These are phyloP conservation scores for Pseudorasbora parva DNA, from an alignment of 2,113 vertebrate species.

Conservation along the genomic window DNA sequence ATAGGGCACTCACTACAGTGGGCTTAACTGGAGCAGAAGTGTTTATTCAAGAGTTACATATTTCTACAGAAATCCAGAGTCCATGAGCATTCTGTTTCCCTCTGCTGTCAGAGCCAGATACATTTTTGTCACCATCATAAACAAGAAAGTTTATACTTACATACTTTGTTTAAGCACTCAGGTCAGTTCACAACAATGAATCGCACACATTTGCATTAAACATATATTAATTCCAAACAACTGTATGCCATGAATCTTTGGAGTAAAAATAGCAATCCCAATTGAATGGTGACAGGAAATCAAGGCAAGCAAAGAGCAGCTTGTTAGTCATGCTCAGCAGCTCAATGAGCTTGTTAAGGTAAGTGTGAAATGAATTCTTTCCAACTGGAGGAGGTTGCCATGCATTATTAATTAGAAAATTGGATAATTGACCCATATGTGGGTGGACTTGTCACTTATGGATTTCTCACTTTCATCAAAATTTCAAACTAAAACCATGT, in stretches of 20 bases:
- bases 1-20: background rate
- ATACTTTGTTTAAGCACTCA: background rate
- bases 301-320: background rate
- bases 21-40: conserved; percentile 18
- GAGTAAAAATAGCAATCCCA: background rate
- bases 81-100: background rate
- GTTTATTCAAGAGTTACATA: background rate
- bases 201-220: background rate
- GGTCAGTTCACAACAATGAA: background rate
- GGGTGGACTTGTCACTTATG: background rate
- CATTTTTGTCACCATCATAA: background rate
- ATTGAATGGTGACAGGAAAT: conserved; percentile 20
- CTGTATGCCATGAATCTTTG: background rate
- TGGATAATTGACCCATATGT: conserved; percentile 23
- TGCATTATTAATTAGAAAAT: conserved; percentile 52
- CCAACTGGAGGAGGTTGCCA: conserved; percentile 21
- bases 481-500: background rate
- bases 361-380: conserved; percentile 35
- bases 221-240: background rate
- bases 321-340: background rate
- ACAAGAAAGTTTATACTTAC: background rate
- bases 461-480: background rate
- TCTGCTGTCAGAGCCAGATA: background rate
- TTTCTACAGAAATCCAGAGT: background rate
- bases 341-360: conserved; percentile 29